Evolutionary conservation across 2,797 vertebrate species (phyloP).

Genomic region (Sylvilagus floridanus): DNA sequence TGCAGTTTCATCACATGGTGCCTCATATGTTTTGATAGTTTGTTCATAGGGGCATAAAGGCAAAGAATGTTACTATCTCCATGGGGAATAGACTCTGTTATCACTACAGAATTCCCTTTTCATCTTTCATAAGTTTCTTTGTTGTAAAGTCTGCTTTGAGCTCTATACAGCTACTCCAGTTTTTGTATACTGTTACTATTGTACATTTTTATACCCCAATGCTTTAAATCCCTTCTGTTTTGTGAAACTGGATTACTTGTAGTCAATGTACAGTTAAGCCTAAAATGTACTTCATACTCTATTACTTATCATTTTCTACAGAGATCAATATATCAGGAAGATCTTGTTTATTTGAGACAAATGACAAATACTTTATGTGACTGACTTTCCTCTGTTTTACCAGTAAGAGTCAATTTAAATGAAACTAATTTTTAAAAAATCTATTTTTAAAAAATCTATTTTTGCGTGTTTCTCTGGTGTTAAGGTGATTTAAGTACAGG

Average conservation of each 20-base stretch:
- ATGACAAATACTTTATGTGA: conserved; percentile 15
- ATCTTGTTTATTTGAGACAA: neutral
- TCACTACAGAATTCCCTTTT: neutral
- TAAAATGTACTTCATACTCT: neutral
- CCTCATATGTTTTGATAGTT: neutral
- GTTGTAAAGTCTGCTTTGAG: neutral
- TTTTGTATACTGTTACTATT: neutral
- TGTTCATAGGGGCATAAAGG: neutral
- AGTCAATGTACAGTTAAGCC: neutral
- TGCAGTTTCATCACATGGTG: neutral
- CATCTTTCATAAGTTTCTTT: neutral
- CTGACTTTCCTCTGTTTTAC: neutral
- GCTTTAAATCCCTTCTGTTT: neutral
- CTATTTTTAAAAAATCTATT: too few relatives aligned
- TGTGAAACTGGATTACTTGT: neutral
- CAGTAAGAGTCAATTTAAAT: neutral
- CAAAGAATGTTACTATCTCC: neutral
- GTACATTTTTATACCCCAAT: neutral
- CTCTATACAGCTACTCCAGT: neutral
- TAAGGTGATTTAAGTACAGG: too few relatives aligned
- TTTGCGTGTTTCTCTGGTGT: too few relatives aligned
- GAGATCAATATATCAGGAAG: neutral
- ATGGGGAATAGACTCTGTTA: neutral
- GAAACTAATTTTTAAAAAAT: too few relatives aligned
- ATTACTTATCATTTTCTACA: neutral